phyloP scores from a whole-genome alignment of 1,140 invertebrate species.

The Lamellibrachia luymesi region DNA sequence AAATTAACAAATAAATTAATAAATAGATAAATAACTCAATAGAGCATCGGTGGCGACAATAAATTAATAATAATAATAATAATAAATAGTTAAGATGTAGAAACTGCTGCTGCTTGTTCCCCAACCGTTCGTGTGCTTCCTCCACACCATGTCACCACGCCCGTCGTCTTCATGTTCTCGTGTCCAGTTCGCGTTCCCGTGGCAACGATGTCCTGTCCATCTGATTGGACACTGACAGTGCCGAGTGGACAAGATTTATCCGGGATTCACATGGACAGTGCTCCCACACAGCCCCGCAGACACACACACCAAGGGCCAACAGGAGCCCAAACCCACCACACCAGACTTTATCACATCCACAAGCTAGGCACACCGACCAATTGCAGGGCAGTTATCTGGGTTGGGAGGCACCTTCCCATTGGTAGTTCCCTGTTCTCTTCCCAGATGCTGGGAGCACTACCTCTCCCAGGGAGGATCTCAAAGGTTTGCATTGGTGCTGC shows the following conservation, averaged over 20 bases:
- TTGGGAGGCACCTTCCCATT: not conserved
- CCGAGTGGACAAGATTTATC: not conserved
- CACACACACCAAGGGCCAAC: not conserved
- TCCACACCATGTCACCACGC: not conserved
- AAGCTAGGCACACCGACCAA: not conserved
- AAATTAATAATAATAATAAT: slow-evolving; percentile 3
- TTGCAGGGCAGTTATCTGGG: not conserved
- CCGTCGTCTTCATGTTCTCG: not conserved
- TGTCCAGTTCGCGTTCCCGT: not conserved
- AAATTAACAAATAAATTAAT: slow-evolving; percentile 6
- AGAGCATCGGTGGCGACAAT: not conserved
- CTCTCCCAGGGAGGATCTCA: not conserved
- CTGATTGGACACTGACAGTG: not conserved
- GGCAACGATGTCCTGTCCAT: not conserved
- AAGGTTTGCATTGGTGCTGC: not conserved
- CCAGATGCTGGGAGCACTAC: not conserved
- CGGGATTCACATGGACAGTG: not conserved
- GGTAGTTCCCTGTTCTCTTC: not conserved
- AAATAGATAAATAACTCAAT: not conserved
- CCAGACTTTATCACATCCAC: not conserved
- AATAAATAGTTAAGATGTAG: not conserved
- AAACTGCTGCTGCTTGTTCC: not conserved
- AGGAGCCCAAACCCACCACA: not conserved
- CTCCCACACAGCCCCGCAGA: not conserved
- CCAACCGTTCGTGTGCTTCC: not conserved